Evolutionary conservation across 2,888 invertebrate genomes (phyloP), one percentile per base, ranked within the genome.

Genomic region (Elysia crispata): DNA sequence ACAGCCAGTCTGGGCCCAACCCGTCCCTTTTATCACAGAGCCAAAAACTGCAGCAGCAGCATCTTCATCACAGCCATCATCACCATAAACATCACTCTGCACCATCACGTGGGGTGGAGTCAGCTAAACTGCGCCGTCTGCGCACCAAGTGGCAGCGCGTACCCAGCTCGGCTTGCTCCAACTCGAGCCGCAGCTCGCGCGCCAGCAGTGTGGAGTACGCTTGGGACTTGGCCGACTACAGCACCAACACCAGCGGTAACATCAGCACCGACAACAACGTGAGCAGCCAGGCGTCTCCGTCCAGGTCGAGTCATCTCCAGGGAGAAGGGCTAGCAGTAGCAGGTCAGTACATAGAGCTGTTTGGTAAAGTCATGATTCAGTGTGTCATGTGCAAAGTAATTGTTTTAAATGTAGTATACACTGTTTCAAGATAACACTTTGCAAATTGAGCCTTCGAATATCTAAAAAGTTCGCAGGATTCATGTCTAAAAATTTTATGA

Each of bases 221-320:
- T 0, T 89, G 89, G 89, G 89, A 89, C 70, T 76, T 86, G 62
- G 86, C 86, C 25, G 86, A 80, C 67, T 80, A 80, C 50, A 69
- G 28, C 6, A 30, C 54, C 28, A 73, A 62, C 60, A 23, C 62
- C n/a, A 31, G n/a, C 25, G 41, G 25, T 41, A 41, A 41, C 41
- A 41, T 3, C 41, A 41, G 41, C 41, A 11, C 41, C 41, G 41
- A 41, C 41, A 6, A 41, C 41, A 41, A 41, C 41, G 11, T 11
- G 5, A 11, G 41, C 41, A 11, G 3, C 41, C 41, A 41, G 41
- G 41, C 41, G 41, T 41, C 41, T 11, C 41, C 41, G 41, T 11
- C 11, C 41, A 41, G 41, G 41, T 6, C 41, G 5, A 41, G 41
- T 41, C 41, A 41, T 41, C 41, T 41, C 5, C 41, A 41, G 41